Evolutionary conservation across 2,113 vertebrate genomes (phyloP).

Genomic region (Cephalopterus ornatus): DNA sequence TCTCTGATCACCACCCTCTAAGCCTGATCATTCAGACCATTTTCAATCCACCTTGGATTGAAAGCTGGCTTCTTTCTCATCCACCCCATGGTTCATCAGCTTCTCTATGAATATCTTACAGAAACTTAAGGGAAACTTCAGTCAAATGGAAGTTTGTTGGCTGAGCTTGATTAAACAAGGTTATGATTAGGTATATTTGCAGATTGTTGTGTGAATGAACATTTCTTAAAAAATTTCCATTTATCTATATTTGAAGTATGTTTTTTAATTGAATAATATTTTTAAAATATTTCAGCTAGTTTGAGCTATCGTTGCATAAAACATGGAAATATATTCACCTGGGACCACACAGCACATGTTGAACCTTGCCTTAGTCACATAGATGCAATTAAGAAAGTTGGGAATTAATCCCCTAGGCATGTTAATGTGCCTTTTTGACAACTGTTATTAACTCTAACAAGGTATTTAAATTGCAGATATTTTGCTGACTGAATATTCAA

Average conservation of each 20-base stretch:
- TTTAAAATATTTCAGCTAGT: neutral
- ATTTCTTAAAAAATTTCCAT: neutral
- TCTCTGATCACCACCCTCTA: neutral
- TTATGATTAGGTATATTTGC: neutral
- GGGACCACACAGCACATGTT: neutral
- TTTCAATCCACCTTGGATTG: neutral
- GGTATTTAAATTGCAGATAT: constrained; percentile 74
- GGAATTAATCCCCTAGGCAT: constrained; percentile 65
- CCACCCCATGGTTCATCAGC: neutral
- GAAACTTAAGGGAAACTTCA: neutral
- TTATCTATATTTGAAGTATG: neutral
- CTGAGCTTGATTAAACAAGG: neutral
- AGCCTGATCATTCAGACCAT: neutral
- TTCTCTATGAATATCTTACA: neutral
- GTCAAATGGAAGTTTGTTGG: neutral
- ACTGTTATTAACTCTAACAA: constrained; percentile 65
- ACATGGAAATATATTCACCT: constrained; percentile 10
- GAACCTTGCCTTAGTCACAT: constrained; percentile 39
- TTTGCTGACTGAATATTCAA: constrained; percentile 67
- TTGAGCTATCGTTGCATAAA: neutral
- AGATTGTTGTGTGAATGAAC: neutral
- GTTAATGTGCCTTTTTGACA: constrained; percentile 67
- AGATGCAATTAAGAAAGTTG: constrained; percentile 14
- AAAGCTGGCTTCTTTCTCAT: neutral
- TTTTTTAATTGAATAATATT: constrained; percentile 6